phyloP scores from a whole-genome alignment of 2,113 vertebrate genomes.

The Meriones unguiculatus region DNA sequence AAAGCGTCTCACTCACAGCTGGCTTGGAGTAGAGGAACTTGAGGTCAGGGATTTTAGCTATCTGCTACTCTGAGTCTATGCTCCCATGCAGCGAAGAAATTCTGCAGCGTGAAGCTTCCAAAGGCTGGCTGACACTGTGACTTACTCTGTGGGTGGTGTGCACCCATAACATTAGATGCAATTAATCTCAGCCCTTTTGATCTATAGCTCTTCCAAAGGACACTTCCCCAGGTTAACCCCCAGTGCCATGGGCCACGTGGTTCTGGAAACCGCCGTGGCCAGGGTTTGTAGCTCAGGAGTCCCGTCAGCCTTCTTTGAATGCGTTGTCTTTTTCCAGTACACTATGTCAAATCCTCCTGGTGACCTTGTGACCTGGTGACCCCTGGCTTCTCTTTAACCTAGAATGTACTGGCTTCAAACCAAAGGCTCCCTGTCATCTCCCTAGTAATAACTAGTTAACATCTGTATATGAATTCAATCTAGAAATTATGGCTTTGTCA shows the following conservation, averaged over 20 bases:
- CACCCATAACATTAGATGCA: conserved; percentile 81
- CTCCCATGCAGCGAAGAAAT: conserved; percentile 65
- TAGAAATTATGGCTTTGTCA: conserved; percentile 57
- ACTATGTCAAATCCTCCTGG: not conserved
- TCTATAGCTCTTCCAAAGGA: conserved; percentile 83
- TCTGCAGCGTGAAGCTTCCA: conserved; percentile 76
- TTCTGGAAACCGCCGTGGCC: conserved; percentile 66
- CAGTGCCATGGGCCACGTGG: conserved; percentile 51
- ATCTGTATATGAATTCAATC: conserved; percentile 58
- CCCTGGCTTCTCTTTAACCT: not conserved
- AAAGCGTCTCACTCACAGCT: conserved; percentile 48
- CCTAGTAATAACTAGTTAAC: not conserved
- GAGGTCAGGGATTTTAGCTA: conserved; percentile 57
- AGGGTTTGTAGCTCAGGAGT: conserved; percentile 67
- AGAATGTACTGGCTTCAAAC: conserved; percentile 39
- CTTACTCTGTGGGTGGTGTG: conserved; percentile 81
- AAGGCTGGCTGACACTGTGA: conserved; percentile 80
- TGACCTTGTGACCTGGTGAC: not conserved
- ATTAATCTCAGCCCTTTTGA: conserved; percentile 84
- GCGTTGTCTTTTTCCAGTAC: conserved; percentile 58
- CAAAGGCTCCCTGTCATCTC: not conserved
- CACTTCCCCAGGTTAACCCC: conserved; percentile 76
- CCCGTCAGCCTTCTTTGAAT: conserved; percentile 61
- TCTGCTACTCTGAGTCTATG: conserved; percentile 76
- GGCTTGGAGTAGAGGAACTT: conserved; percentile 55